Evolutionary conservation across 2,888 invertebrate genomes (phyloP).

Genomic region (Acronicta aceris): DNA sequence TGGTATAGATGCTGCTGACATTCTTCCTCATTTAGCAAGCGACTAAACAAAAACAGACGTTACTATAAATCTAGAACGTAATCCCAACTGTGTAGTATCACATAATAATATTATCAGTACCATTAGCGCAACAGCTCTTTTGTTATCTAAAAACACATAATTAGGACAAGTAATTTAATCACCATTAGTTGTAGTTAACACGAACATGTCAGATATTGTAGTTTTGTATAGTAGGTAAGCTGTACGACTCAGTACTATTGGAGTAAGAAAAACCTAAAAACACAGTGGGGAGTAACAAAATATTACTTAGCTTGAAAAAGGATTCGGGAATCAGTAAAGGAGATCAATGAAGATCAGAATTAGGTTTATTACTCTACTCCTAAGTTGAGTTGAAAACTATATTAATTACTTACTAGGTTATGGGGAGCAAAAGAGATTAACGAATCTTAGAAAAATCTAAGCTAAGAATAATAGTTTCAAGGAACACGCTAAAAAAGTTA

Average conservation of each 20-base stretch:
- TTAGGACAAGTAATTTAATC: conserved; percentile 62
- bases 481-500: background rate
- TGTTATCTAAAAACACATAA: conserved; percentile 59
- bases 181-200: conserved; percentile 58
- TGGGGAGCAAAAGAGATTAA: too few species aligned
- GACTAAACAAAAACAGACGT: conserved; percentile 18
- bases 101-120: conserved; percentile 46
- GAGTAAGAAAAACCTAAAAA: too few species aligned
- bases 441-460: too few species aligned
- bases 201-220: conserved; percentile 52
- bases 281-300: too few species aligned
- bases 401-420: too few species aligned
- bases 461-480: too few species aligned
- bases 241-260: too few species aligned
- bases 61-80: conserved; percentile 38
- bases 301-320: too few species aligned
- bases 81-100: conserved; percentile 50
- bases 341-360: too few species aligned
- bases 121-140: conserved; percentile 58
- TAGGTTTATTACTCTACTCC: too few species aligned
- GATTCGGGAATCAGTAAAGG: too few species aligned
- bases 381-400: too few species aligned
- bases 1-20: background rate
- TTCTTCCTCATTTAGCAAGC: background rate
- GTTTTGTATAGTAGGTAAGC: conserved; percentile 34